Base-by-base conservation (phyloP, 2,888 invertebrate genomes). In the Harpalus rufipes region DNA sequence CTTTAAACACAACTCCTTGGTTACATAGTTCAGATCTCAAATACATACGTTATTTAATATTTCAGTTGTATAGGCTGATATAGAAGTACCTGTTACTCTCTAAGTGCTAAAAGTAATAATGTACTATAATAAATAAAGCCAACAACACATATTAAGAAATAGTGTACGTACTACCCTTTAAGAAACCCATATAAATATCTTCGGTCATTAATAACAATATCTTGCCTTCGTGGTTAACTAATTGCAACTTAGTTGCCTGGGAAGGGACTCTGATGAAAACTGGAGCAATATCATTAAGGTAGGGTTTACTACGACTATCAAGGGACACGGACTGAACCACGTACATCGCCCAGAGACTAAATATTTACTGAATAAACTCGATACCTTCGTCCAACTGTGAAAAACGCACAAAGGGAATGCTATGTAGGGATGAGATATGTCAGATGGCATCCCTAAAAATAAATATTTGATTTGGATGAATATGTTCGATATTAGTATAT, bases 211-310 rank as follows among this genome's bases (percentile, higher is more conserved):
- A 74, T 74, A 74, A 44, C 72, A 74, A 74, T 74, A 74, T 18
- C 44, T 74, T 74, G 25, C 44, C 16, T 32, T 10, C 72, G 59
- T 41, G 12, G 83, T 83, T 74, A 83, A 41, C 61, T 83, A 83
- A 83, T 83, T 83, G 83, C 83, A 18, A 83, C 59, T 83, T 83
- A 76, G 83, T 83, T 83, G 74, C 74, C 83, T 59, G 8, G 74
- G 74, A 61, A 56, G 72, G 72, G n/a, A 14, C 74, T 59, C 72
- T 83, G 83, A 83, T 83, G 83, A 83, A 83, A 83, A 83, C 83
- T 83, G 76, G 76, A 83, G 59, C 83, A 83, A 83, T 83, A 83
- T 83, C 83, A 83, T 83, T 83, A 83, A 83, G 83, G 83, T 83
- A 83, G 83, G 83, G 83, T 74, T 83, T 74, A 76, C 74, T 32